Evolutionary conservation across 1,140 invertebrate species (phyloP).

Genomic region (Lordiphosa collinella): DNA sequence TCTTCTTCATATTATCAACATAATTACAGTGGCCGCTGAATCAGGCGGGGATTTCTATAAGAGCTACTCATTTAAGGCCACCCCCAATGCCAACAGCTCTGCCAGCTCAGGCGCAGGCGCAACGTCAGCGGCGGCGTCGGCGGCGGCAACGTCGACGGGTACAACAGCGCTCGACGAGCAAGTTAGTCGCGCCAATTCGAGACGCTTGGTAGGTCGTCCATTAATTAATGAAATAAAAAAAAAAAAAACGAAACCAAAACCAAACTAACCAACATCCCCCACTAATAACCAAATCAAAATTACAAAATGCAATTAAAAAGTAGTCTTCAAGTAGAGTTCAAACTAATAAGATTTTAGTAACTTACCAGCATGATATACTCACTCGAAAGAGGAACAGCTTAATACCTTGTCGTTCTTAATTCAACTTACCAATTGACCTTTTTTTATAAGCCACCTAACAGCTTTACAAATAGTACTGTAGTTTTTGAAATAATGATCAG

Average conservation of each 20-base stretch:
- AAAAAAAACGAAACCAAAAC: conserved; percentile 20
- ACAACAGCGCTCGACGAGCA: conserved; percentile 84
- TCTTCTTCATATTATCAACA: conserved; percentile 63
- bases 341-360: too few species aligned
- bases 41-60: conserved; percentile 90
- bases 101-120: conserved; percentile 25
- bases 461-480: too few species aligned
- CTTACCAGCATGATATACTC: too few species aligned
- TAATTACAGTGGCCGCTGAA: conserved; percentile 87
- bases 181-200: conserved; percentile 78
- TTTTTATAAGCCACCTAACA: too few species aligned
- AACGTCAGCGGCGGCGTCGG: conserved; percentile 56
- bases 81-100: conserved; percentile 47
- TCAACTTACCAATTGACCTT: too few species aligned
- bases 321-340: background rate
- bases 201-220: conserved; percentile 78
- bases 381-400: too few species aligned
- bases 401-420: too few species aligned
- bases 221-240: conserved; percentile 59
- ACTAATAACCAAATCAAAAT: conserved; percentile 21
- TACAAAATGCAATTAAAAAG: too few species aligned
- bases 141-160: conserved; percentile 84
- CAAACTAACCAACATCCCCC: conserved; percentile 21
- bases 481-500: too few species aligned
- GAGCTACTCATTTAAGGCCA: conserved; percentile 82